Evolutionary conservation across 2,797 vertebrate species (phyloP), one percentile per base, ranked within the genome.

Genomic region (Florisuga fusca): DNA sequence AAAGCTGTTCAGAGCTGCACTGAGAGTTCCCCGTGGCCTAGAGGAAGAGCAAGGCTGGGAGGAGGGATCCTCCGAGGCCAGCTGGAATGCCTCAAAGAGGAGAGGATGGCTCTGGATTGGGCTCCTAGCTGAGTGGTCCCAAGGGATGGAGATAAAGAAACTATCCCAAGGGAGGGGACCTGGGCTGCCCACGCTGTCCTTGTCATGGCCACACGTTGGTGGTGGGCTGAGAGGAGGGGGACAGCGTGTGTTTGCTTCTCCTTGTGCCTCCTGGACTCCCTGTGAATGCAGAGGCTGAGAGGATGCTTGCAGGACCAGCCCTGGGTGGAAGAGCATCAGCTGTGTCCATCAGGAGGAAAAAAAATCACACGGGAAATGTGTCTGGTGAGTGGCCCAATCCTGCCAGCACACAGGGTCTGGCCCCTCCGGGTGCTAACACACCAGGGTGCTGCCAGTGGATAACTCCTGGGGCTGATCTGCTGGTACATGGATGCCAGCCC

Each of bases 401-500:
- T 66, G 73, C 25, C 59, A 13, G 21, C 2, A 1, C 1, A 2
- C 61, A 17, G 48, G 31, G 31, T 23, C 57, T 3, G 2, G 15
- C 18, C 29, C 57, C 0, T 0, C 20, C 0, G 4, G 11, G 45
- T 59, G 84, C 62, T 80, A 77, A 73, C 21, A 4, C 12, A 0
- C 11, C 7, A 59, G 22, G 83, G 58, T 63, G 81, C 83, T 91
- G 87, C 90, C 64, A 51, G 73, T 0, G 18, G 27, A 59, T 80
- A 33, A 77, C 26, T 82, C 57, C 4, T 0, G 5, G 29, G 34
- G 34, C 17, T 0, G 5, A 79, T 58, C 43, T 0, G 0, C 59
- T 55, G 82, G 85, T 84, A 95, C 58, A 82, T 84, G 94, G 83
- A 88, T 84, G 73, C 87, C 80, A 90, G 93, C 87, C 89, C 14